Conservation (phyloP, 2,113 vertebrate genomes). For the Collichthys lucidus region DNA sequence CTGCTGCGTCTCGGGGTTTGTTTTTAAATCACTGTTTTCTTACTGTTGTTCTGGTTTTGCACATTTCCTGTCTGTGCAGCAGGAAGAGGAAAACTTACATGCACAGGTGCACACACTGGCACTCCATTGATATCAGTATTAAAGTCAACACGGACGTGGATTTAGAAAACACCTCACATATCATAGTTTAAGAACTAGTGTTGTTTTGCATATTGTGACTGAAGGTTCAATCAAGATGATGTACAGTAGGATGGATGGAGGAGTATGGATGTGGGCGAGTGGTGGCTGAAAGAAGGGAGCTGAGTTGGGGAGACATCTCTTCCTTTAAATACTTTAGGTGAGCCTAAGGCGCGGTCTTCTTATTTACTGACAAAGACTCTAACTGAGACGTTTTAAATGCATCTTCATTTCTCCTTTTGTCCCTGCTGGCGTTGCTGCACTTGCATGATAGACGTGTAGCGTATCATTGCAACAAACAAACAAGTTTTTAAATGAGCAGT, state of each 20-base stretch:
- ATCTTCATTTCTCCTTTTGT: background rate
- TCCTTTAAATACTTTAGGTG: too few relatives aligned
- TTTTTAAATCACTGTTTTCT: slow-evolving; percentile 20
- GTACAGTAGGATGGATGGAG: too few relatives aligned
- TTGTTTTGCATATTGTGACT: too few relatives aligned
- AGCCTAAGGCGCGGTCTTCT: too few relatives aligned
- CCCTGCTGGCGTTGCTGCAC: slow-evolving; percentile 13
- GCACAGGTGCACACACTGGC: background rate
- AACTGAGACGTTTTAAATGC: background rate
- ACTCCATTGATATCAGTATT: background rate
- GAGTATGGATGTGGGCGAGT: too few relatives aligned
- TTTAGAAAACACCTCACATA: background rate
- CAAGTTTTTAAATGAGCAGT: slow-evolving; percentile 47
- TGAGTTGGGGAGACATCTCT: too few relatives aligned
- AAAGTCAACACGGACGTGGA: background rate
- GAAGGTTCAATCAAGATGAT: too few relatives aligned
- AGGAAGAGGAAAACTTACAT: background rate
- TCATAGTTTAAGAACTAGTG: too few relatives aligned
- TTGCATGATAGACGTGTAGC: slow-evolving; percentile 21
- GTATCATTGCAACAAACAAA: slow-evolving; percentile 38
- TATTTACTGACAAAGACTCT: too few relatives aligned
- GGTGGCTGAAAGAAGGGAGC: too few relatives aligned
- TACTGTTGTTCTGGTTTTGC: slow-evolving; percentile 22
- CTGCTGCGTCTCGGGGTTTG: slow-evolving; percentile 23
- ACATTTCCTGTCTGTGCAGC: slow-evolving; percentile 2